Evolutionary conservation across 2,888 invertebrate genomes (phyloP), one percentile per base, ranked within the genome.

Genomic region (Drosophila kambysellisi): DNA sequence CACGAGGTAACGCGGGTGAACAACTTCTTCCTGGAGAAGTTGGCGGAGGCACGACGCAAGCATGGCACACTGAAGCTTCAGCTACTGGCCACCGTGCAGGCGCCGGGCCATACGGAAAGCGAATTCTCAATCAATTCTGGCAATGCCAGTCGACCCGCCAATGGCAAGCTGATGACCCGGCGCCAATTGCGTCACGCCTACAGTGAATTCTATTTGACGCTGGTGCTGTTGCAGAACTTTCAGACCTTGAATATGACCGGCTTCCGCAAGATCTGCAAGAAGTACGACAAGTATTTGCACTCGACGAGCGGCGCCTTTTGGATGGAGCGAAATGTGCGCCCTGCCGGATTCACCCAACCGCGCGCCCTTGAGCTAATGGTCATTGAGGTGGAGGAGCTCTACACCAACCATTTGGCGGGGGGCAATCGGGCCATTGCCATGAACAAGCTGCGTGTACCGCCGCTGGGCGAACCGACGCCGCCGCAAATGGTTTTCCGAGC

Each of bases 221-320:
- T 99, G 51, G 98, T 99, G 81, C 94, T 99, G 20, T 94, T 99
- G 64, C 99, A 99, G 93, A 99, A 99, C 93, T 99, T 98, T 92
- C 99, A 99, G 94, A 98, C 97, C 89, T 94, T 99, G 43, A 99
- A 99, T 93, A 98, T 97, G 91, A 99, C 99, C 3, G 99, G 99
- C 3, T 99, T 99, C 94, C 95, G 99, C 73, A 99, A 99, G 94
- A 99, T 99, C 91, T 95, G 99, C 79, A 99, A 99, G 93, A 99
- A 99, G 93, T 99, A 99, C 92, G 99, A 99, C 93, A 99, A 99
- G 95, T 60, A 91, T n/a, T 15, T 98, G 91, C 95, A 95, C 65
- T 96, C 97, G 57, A 96, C 96, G 74, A 94, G 95, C 78, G 99
- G 99, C 0, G 95, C 96, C n/a, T 96, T 96, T 93, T 99, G 99